Percentiles rank a stretch among this genome's conserved stretches.
These are phyloP conservation scores for Muschampia plurimacula DNA, from an alignment of 2,888 invertebrate genomes.

Conservation along the genomic window DNA sequence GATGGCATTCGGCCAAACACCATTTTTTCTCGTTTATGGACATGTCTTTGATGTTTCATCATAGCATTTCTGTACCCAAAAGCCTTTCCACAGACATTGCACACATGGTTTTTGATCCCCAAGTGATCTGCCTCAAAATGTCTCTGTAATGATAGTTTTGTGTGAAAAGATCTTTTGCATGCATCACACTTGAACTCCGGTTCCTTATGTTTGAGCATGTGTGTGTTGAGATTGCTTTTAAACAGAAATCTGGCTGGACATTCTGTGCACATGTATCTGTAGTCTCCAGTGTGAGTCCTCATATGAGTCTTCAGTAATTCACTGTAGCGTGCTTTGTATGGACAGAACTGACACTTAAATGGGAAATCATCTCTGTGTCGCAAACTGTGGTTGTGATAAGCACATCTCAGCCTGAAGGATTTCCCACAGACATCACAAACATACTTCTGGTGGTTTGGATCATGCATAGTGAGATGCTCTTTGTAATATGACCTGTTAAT, in stretches of 20 bases:
- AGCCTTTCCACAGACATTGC: slow-evolving; percentile 61
- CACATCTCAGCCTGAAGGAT: slow-evolving; percentile 56
- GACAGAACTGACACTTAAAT: slow-evolving; percentile 57
- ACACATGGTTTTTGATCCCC: slow-evolving; percentile 62
- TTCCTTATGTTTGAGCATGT: slow-evolving; percentile 58
- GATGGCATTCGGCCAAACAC: slow-evolving; percentile 51
- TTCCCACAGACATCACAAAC: slow-evolving; percentile 59
- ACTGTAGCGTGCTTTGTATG: slow-evolving; percentile 55
- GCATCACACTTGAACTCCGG: slow-evolving; percentile 59
- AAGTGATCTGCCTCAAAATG: slow-evolving; percentile 63
- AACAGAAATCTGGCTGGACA: slow-evolving; percentile 60
- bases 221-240: slow-evolving; percentile 61
- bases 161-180: slow-evolving; percentile 60
- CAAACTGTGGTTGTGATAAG: slow-evolving; percentile 57
- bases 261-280: slow-evolving; percentile 60
- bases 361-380: slow-evolving; percentile 55
- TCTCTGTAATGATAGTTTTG: slow-evolving; percentile 54
- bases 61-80: slow-evolving; percentile 64
- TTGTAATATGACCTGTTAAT: slow-evolving; percentile 55
- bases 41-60: slow-evolving; percentile 63
- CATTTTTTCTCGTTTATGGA: slow-evolving; percentile 62
- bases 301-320: slow-evolving; percentile 57
- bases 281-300: slow-evolving; percentile 57
- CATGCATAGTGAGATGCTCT: slow-evolving; percentile 57
- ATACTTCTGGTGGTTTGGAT: slow-evolving; percentile 56